phyloP scores from a whole-genome alignment of 2,113 vertebrate genomes.

The Pogona vitticeps region DNA sequence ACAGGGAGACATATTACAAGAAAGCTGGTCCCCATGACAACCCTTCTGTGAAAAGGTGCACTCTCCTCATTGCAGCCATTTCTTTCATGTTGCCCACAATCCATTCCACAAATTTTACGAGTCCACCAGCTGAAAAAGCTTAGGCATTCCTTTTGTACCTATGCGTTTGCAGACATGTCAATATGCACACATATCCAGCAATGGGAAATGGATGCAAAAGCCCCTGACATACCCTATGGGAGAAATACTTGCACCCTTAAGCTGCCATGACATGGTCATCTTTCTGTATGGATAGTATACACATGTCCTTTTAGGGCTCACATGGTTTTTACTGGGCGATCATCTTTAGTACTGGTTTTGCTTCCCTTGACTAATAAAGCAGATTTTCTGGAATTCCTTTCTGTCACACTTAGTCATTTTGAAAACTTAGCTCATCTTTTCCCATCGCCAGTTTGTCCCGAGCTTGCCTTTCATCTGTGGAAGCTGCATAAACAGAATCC shows the following conservation, averaged over 20 bases:
- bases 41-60: not conserved
- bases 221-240: not conserved
- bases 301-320: not conserved
- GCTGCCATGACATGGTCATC: not conserved
- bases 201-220: not conserved
- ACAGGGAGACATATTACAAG: too few relatives aligned
- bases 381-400: not conserved
- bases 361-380: not conserved
- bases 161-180: too few relatives aligned
- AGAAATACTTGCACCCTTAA: not conserved
- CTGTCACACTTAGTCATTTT: not conserved
- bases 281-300: not conserved
- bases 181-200: not conserved
- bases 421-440: conserved; percentile 3
- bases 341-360: not conserved
- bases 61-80: not conserved
- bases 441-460: not conserved
- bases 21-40: too few relatives aligned
- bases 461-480: conserved; percentile 6
- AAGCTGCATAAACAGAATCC: conserved; percentile 13
- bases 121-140: not conserved
- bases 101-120: too few relatives aligned
- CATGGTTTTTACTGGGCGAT: not conserved
- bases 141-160: not conserved
- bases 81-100: not conserved